Evolutionary conservation across 1,140 invertebrate genomes (phyloP).

Genomic region (Drosophila persimilis): DNA sequence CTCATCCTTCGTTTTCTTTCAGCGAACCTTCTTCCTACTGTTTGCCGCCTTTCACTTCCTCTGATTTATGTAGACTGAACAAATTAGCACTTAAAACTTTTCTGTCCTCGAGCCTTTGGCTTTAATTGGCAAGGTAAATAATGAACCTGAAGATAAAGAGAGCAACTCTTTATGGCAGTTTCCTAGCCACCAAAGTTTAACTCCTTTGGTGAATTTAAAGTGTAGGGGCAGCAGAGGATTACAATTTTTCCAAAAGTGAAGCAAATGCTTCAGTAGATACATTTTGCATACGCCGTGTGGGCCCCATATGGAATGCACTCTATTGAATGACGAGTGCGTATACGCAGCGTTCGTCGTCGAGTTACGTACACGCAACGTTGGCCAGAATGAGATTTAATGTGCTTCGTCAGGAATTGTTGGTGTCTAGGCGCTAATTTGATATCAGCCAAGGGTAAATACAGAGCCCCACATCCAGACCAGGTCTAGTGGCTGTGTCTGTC

Average conservation of each 20-base stretch:
- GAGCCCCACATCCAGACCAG: constrained; percentile 1
- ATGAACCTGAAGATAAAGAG: not conserved
- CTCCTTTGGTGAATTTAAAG: constrained; percentile 22
- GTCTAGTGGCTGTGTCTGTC: constrained; percentile 36
- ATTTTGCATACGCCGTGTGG: constrained; percentile 40
- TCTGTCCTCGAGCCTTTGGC: not conserved
- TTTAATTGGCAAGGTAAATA: constrained; percentile 52
- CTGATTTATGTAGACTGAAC: constrained; percentile 4
- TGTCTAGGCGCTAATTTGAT: constrained; percentile 39
- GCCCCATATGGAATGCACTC: constrained; percentile 4
- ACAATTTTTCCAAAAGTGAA: constrained; percentile 27
- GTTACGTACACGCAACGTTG: constrained; percentile 43
- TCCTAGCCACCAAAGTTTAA: constrained; percentile 7
- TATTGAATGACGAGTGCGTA: constrained; percentile 1
- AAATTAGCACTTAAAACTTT: constrained; percentile 45
- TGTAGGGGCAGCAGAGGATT: constrained; percentile 15
- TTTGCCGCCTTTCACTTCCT: too few relatives aligned
- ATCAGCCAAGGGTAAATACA: constrained; percentile 37
- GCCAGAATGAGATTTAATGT: constrained; percentile 3
- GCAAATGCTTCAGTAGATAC: not conserved
- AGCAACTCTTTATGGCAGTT: not conserved
- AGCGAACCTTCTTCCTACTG: too few relatives aligned
- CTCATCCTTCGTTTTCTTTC: too few relatives aligned
- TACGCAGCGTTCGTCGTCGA: not conserved
- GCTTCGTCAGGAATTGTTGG: constrained; percentile 6